Percentiles rank a stretch among this genome's conserved stretches.
Evolutionary conservation across 2,113 vertebrate genomes (phyloP).

Genomic region (Pitta sordida): DNA sequence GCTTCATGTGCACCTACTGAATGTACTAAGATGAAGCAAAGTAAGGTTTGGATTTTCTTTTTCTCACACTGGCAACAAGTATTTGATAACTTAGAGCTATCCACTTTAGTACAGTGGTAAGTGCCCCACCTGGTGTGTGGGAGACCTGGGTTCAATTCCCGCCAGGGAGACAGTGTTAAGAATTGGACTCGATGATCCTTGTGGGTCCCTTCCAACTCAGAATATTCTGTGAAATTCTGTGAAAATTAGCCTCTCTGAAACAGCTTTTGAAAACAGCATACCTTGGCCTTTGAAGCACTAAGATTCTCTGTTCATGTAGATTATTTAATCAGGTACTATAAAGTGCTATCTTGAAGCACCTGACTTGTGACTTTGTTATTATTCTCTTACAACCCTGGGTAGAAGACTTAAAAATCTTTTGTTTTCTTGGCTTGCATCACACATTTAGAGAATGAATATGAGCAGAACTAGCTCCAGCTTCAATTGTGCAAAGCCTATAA

Average conservation of each 20-base stretch:
- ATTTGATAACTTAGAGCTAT: not conserved
- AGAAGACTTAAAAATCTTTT: not conserved
- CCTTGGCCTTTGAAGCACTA: not conserved
- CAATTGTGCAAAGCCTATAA: not conserved
- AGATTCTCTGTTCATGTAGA: not conserved
- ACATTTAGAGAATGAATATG: not conserved
- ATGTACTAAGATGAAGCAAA: not conserved
- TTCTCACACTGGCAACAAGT: not conserved
- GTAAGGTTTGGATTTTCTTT: not conserved
- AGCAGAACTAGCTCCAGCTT: not conserved
- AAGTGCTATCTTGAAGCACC: not conserved
- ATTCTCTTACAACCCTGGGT: not conserved
- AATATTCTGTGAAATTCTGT: too few relatives aligned
- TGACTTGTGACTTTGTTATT: not conserved
- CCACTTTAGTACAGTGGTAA: too few relatives aligned
- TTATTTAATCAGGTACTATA: not conserved
- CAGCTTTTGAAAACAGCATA: not conserved
- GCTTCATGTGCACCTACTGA: not conserved
- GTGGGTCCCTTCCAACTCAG: too few relatives aligned
- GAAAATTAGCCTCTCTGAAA: not conserved
- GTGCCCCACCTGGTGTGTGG: too few relatives aligned
- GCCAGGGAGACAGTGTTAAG: too few relatives aligned
- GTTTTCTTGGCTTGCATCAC: not conserved
- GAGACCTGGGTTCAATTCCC: too few relatives aligned
- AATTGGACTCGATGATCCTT: too few relatives aligned